phyloP scores from a whole-genome alignment of 2,888 invertebrate genomes.

The Amblyjoppa fuscipennis region DNA sequence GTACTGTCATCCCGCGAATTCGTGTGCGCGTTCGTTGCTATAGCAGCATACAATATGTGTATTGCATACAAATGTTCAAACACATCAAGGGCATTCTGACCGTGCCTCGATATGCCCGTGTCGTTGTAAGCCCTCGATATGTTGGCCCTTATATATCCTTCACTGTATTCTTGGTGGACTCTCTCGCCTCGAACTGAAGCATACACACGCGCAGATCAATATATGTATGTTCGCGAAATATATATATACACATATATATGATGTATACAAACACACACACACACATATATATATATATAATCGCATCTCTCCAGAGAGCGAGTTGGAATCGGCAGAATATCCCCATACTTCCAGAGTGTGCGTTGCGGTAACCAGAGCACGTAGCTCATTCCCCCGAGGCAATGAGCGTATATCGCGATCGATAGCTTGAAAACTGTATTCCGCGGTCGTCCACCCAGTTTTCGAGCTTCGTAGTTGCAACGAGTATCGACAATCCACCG shows the following conservation, averaged over 20 bases:
- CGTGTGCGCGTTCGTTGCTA: constrained; percentile 20
- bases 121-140: not conserved
- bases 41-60: constrained; percentile 30
- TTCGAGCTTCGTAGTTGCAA: constrained; percentile 9
- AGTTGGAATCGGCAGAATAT: constrained; percentile 55
- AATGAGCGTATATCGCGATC: constrained; percentile 76
- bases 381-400: constrained; percentile 76
- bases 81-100: not conserved
- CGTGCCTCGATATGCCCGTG: not conserved
- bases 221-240: not conserved
- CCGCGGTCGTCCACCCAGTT: constrained; percentile 35
- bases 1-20: not conserved
- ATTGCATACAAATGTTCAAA: constrained; percentile 1
- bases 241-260: not conserved
- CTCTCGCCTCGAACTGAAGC: constrained; percentile 22
- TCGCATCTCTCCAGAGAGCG: constrained; percentile 44
- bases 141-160: not conserved
- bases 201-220: not conserved
- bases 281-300: constrained; percentile 10
- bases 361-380: constrained; percentile 77
- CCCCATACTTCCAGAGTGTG: constrained; percentile 69
- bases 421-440: constrained; percentile 76
- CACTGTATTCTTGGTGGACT: constrained; percentile 22
- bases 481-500: constrained; percentile 6
- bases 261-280: too few relatives aligned